These are phyloP conservation scores for Tachyglossus aculeatus DNA, from an alignment of 2,797 vertebrate genomes.

Conservation along the genomic window DNA sequence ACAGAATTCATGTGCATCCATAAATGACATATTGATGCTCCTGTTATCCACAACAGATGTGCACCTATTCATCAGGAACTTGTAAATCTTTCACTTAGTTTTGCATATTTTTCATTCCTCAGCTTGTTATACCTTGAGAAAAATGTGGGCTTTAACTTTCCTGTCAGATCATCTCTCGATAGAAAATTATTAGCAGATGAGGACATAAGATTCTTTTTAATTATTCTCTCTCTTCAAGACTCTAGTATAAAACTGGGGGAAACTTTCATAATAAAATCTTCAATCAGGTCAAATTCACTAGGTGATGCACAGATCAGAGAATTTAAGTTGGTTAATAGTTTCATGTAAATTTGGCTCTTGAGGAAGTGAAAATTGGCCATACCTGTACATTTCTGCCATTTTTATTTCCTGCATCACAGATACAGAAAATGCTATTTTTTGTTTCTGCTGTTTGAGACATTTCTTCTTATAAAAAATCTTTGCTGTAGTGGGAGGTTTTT, in stretches of 20 bases:
- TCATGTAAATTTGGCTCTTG: too few species aligned
- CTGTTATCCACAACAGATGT: slow-evolving; percentile 41
- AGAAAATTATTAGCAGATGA: slow-evolving; percentile 39
- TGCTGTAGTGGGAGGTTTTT: too few species aligned
- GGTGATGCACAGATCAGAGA: slow-evolving; percentile 12
- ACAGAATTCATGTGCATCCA: slow-evolving; percentile 53
- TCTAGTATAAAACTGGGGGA: slow-evolving; percentile 11
- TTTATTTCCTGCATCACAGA: too few species aligned
- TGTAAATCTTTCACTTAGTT: slow-evolving; percentile 51
- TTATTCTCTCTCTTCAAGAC: slow-evolving; percentile 11
- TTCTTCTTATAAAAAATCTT: too few species aligned
- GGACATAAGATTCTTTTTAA: slow-evolving; percentile 13
- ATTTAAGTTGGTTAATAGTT: slow-evolving; percentile 2
- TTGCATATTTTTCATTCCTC: slow-evolving; percentile 41
- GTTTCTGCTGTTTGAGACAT: too few species aligned
- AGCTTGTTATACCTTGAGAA: slow-evolving; percentile 60
- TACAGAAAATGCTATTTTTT: too few species aligned
- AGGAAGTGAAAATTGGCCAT: too few species aligned
- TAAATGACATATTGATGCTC: slow-evolving; percentile 56
- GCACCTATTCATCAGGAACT: slow-evolving; percentile 36
- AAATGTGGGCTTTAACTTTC: slow-evolving; percentile 49
- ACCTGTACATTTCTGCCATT: too few species aligned
- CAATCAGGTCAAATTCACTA: slow-evolving; percentile 28
- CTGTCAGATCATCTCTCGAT: slow-evolving; percentile 46
- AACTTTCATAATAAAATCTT: slow-evolving; percentile 29